Evolutionary conservation across 1,140 invertebrate species (phyloP).

Genomic region (Homarus americanus): DNA sequence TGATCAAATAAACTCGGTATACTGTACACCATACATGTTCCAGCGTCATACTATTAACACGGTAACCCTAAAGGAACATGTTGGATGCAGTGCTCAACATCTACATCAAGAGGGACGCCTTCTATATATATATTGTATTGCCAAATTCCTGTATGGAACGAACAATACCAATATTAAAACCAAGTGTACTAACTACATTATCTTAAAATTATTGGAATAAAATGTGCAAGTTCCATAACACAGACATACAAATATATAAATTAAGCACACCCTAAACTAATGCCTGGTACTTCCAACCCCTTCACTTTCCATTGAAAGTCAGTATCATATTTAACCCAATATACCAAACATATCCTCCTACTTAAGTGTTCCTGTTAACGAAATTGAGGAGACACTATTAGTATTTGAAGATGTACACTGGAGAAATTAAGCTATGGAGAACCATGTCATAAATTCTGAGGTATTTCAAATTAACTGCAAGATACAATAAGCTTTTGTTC

Average conservation of each 20-base stretch:
- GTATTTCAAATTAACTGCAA: not conserved
- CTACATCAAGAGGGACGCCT: not conserved
- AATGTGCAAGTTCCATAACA: not conserved
- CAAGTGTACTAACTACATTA: not conserved
- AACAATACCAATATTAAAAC: not conserved
- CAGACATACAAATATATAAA: not conserved
- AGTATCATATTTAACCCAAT: not conserved
- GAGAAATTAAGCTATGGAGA: not conserved
- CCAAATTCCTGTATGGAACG: too few relatives aligned
- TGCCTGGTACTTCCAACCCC: not conserved
- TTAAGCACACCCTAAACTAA: not conserved
- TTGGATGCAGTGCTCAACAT: not conserved
- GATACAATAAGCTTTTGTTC: not conserved
- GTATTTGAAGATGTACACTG: not conserved
- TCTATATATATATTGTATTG: not conserved
- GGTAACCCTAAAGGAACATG: not conserved
- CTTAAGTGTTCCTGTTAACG: not conserved
- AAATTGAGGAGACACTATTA: not conserved
- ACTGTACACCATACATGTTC: not conserved
- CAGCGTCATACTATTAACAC: not conserved
- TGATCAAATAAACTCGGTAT: not conserved
- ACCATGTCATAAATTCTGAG: not conserved
- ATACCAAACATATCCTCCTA: not conserved
- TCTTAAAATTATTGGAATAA: not conserved
- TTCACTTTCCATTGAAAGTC: not conserved